These are phyloP conservation scores for Candidula unifasciata DNA, from an alignment of 2,888 invertebrate genomes.

Conservation along the genomic window DNA sequence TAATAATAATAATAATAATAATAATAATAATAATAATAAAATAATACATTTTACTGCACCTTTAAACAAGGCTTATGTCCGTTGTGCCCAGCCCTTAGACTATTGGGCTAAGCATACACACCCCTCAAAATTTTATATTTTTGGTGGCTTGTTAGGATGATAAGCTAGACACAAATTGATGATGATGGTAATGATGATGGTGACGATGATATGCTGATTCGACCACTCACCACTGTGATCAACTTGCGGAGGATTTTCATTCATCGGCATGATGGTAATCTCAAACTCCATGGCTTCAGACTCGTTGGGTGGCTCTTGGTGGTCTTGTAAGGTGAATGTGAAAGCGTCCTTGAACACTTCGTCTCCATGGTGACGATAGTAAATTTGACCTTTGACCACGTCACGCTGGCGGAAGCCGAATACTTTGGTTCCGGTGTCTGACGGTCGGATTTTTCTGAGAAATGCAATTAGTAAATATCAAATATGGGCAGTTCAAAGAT, in stretches of 20 bases:
- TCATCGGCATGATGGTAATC: conserved; percentile 72
- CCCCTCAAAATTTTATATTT: no score
- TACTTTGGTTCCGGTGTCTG: conserved; percentile 70
- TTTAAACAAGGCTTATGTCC: no score
- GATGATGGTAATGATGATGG: no score
- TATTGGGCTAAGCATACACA: no score
- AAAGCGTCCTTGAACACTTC: conserved; percentile 73
- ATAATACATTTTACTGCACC: no score
- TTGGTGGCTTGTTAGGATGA: no score
- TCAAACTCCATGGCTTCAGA: conserved; percentile 72
- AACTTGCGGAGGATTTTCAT: conserved; percentile 75
- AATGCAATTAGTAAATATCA: background rate
- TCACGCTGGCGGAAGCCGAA: conserved; percentile 75
- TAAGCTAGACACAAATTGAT: no score
- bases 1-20: no score
- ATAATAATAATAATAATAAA: no score
- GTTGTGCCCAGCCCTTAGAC: no score
- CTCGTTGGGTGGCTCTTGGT: conserved; percentile 75
- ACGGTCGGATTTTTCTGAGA: conserved; percentile 62
- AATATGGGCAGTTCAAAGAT: background rate
- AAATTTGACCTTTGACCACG: conserved; percentile 74
- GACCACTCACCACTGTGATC: conserved; percentile 61
- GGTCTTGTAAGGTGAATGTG: conserved; percentile 73
- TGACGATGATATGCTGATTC: no score
- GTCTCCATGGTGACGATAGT: conserved; percentile 75